phyloP scores from a whole-genome alignment of 1,140 invertebrate species.

The Pantala flavescens region DNA sequence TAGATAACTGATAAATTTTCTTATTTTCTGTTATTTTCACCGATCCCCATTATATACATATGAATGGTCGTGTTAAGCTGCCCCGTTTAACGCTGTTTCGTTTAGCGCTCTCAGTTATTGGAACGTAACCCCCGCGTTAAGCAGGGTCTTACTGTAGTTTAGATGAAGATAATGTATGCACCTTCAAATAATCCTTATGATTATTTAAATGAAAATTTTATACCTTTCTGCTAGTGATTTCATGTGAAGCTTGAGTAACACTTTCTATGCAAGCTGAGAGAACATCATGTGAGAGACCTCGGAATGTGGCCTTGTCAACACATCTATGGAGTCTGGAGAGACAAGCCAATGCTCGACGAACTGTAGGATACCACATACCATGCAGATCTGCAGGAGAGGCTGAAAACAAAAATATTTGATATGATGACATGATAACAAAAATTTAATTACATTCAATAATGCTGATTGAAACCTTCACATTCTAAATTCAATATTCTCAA shows the following conservation, averaged over 20 bases:
- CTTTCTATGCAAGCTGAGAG: slow-evolving; percentile 85
- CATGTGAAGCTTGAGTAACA: slow-evolving; percentile 61
- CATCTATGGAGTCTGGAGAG: slow-evolving; percentile 91
- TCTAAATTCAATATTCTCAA: neutral
- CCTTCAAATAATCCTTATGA: no score
- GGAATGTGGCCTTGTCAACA: slow-evolving; percentile 89
- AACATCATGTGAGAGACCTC: slow-evolving; percentile 92
- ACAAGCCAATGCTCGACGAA: slow-evolving; percentile 86
- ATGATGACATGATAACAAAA: neutral
- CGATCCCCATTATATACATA: no score
- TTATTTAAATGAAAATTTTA: no score
- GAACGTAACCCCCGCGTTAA: no score
- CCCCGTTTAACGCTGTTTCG: no score
- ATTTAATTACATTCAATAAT: neutral
- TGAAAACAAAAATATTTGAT: slow-evolving; percentile 23
- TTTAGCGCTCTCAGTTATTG: no score
- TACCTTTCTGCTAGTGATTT: slow-evolving; percentile 54
- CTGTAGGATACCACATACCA: slow-evolving; percentile 99
- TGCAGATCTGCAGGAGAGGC: slow-evolving; percentile 91
- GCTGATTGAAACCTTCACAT: slow-evolving; percentile 11
- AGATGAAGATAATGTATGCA: no score
- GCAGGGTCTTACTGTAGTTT: no score
- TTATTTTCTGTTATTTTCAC: no score
- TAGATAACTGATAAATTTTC: no score
- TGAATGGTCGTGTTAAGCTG: no score